phyloP scores from a whole-genome alignment of 2,113 vertebrate genomes.

The Athene noctua region DNA sequence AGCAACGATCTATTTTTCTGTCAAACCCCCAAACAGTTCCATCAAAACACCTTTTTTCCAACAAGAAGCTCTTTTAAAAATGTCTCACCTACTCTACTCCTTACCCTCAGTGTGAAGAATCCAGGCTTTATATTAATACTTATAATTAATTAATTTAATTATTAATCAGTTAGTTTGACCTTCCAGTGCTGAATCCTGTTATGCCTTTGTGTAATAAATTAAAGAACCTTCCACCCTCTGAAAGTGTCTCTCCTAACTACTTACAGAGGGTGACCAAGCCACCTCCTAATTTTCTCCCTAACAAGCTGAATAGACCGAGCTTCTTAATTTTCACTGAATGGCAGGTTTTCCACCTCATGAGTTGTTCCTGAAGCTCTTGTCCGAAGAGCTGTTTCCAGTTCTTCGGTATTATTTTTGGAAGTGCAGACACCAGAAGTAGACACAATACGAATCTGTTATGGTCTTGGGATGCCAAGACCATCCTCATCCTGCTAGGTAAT shows the following conservation, averaged over 20 bases:
- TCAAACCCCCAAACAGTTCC: neutral
- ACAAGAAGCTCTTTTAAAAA: neutral
- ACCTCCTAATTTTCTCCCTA: neutral
- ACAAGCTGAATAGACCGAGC: neutral
- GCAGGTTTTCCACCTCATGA: neutral
- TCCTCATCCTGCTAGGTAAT: neutral
- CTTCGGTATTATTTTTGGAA: neutral
- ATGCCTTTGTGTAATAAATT: constrained; percentile 3
- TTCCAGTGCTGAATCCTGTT: neutral
- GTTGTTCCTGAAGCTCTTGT: neutral
- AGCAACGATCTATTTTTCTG: neutral
- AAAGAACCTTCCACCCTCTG: neutral
- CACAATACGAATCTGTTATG: neutral
- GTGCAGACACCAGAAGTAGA: neutral
- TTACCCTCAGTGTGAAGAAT: neutral
- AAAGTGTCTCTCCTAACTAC: neutral
- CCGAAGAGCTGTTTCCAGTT: neutral
- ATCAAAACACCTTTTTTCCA: neutral
- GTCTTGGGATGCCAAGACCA: neutral
- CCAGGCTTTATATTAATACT: neutral
- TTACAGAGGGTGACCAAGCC: neutral
- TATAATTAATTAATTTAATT: constrained; percentile 1
- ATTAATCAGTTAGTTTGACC: neutral
- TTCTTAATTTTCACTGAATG: neutral
- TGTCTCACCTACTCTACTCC: neutral